phyloP scores from a whole-genome alignment of 2,888 invertebrate species.

The Altica lythri region DNA sequence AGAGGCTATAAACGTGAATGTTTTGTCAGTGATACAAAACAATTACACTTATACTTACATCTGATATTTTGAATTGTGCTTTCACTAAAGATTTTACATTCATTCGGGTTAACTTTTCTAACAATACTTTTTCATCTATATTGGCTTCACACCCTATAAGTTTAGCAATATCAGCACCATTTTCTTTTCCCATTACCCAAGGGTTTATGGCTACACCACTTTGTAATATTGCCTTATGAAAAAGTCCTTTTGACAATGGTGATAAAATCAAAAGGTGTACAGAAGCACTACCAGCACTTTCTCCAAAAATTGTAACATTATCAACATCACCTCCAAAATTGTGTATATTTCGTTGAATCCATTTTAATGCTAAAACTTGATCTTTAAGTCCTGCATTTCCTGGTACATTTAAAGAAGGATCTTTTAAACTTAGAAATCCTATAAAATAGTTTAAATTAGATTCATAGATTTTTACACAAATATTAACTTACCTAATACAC shows the following conservation, averaged over 20 bases:
- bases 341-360: slow-evolving; percentile 33
- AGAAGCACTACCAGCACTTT: slow-evolving; percentile 35
- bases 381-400: slow-evolving; percentile 36
- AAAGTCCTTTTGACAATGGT: slow-evolving; percentile 53
- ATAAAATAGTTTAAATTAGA: neutral
- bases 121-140: slow-evolving; percentile 10
- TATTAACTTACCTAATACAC: slow-evolving; percentile 49
- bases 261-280: slow-evolving; percentile 59
- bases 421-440: slow-evolving; percentile 3
- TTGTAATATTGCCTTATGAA: slow-evolving; percentile 30
- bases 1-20: slow-evolving; percentile 40
- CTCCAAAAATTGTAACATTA: slow-evolving; percentile 32
- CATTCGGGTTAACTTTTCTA: slow-evolving; percentile 8
- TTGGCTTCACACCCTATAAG: slow-evolving; percentile 7
- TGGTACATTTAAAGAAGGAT: slow-evolving; percentile 9
- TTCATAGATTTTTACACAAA: neutral
- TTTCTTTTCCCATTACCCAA: slow-evolving; percentile 10
- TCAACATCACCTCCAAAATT: slow-evolving; percentile 33
- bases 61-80: slow-evolving; percentile 2
- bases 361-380: slow-evolving; percentile 34
- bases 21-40: too few species aligned
- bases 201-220: slow-evolving; percentile 20
- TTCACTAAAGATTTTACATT: slow-evolving; percentile 1
- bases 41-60: slow-evolving; percentile 17
- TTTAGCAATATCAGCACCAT: slow-evolving; percentile 9